A percentile compares a stretch with the other conserved stretches of the same genome.
phyloP scores from a whole-genome alignment of 1,140 invertebrate genomes.

The Leucophenga varia region DNA sequence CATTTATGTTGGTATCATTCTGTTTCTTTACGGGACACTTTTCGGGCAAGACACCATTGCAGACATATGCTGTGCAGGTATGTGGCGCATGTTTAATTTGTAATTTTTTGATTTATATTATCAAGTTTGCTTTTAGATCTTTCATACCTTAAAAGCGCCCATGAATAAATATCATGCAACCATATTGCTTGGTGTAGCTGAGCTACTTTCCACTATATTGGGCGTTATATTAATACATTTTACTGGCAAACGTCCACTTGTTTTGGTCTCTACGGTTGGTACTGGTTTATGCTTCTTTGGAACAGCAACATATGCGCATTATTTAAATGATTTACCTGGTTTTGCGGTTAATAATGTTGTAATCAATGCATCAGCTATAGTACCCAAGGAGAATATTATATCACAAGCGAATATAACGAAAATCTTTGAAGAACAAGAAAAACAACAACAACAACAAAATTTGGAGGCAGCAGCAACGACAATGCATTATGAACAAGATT shows the following conservation, averaged over 20 bases:
- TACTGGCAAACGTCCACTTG: conserved; percentile 68
- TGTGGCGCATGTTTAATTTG: conserved; percentile 6
- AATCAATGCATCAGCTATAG: conserved; percentile 42
- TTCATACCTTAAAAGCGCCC: conserved; percentile 67
- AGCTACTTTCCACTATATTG: conserved; percentile 65
- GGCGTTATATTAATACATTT: conserved; percentile 69
- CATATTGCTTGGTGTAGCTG: conserved; percentile 67
- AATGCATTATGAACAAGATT: conserved; percentile 13
- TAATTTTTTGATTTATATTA: background rate
- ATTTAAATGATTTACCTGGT: conserved; percentile 41
- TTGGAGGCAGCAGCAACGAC: conserved; percentile 30
- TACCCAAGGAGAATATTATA: conserved; percentile 41
- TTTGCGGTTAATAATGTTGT: conserved; percentile 51
- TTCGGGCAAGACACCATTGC: conserved; percentile 68
- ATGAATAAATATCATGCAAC: conserved; percentile 74
- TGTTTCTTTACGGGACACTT: conserved; percentile 72
- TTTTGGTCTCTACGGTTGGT: conserved; percentile 66
- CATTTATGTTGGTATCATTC: conserved; percentile 65
- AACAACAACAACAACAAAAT: conserved; percentile 20
- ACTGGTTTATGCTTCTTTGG: conserved; percentile 64
- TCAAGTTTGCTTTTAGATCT: conserved; percentile 60
- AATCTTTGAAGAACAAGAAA: conserved; percentile 35
- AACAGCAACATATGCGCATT: conserved; percentile 50
- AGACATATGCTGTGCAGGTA: conserved; percentile 68
- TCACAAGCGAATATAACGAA: conserved; percentile 46